A percentile compares a stretch with the other conserved stretches of the same genome.
These are phyloP conservation scores for Neuroterus valhalla DNA, from an alignment of 1,140 invertebrate genomes.

Conservation along the genomic window DNA sequence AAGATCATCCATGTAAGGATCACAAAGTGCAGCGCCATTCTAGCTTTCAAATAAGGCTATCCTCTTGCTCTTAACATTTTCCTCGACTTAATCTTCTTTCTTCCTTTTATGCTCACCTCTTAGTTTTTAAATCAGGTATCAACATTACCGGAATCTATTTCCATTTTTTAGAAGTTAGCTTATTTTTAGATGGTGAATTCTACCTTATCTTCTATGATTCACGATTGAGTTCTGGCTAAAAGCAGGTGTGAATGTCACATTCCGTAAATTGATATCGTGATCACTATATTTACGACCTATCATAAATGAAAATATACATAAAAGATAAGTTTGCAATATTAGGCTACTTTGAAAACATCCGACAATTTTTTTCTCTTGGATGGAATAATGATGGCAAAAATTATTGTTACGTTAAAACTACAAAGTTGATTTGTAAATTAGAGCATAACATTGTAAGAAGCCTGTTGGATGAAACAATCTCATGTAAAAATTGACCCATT, in stretches of 20 bases:
- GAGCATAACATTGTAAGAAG: too few relatives aligned
- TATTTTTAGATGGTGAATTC: constrained; percentile 25
- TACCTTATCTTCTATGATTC: constrained; percentile 20
- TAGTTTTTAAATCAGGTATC: constrained; percentile 11
- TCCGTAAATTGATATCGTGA: constrained; percentile 5
- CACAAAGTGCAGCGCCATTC: constrained; percentile 1
- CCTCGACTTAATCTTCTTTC: constrained; percentile 15
- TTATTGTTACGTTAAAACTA: too few relatives aligned
- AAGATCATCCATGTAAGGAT: constrained; percentile 1
- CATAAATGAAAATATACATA: neutral
- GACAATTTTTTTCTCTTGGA: too few relatives aligned
- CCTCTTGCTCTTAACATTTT: neutral
- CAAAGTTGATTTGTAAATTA: too few relatives aligned
- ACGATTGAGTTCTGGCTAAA: constrained; percentile 4
- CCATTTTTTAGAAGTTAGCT: neutral
- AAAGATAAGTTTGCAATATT: too few relatives aligned
- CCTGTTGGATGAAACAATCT: too few relatives aligned
- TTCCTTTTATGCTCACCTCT: constrained; percentile 24
- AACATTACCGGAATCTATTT: constrained; percentile 20
- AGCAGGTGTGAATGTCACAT: constrained; percentile 7
- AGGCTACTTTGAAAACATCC: too few relatives aligned
- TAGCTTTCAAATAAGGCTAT: neutral
- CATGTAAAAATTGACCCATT: too few relatives aligned
- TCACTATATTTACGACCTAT: neutral
- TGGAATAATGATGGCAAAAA: too few relatives aligned